These are phyloP conservation scores for Halcyon malimbica DNA, from an alignment of 2,113 vertebrate species.

Conservation along the genomic window DNA sequence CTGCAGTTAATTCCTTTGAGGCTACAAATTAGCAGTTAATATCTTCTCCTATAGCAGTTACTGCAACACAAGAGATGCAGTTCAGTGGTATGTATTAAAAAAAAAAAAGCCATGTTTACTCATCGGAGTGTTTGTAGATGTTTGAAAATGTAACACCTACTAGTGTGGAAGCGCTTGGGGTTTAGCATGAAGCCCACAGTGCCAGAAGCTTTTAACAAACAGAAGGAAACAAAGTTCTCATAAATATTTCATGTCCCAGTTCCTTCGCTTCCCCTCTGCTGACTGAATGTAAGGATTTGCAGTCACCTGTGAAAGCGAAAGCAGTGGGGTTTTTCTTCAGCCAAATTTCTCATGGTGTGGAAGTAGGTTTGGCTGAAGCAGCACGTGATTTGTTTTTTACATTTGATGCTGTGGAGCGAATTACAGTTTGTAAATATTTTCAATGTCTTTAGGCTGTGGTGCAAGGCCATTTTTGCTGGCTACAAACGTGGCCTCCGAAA, in stretches of 20 bases:
- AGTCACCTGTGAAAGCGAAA: not conserved
- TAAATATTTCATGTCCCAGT: not conserved
- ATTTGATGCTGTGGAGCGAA: not conserved
- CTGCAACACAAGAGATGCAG: not conserved
- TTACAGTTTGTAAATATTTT: not conserved
- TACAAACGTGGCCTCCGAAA: conserved; percentile 97
- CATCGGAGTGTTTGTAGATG: not conserved
- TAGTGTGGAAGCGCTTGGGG: not conserved
- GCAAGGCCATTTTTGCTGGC: conserved; percentile 95
- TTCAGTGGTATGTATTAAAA: not conserved
- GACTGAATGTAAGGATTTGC: rapidly evolving
- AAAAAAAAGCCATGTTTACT: not conserved
- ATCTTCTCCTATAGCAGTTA: rapidly evolving
- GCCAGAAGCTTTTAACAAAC: not conserved
- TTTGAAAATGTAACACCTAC: not conserved
- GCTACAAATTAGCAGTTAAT: not conserved
- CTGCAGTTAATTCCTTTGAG: not conserved
- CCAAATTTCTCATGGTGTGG: not conserved
- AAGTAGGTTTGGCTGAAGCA: not conserved
- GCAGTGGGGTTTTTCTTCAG: not conserved
- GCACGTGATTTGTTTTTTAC: rapidly evolving
- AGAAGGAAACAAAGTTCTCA: not conserved
- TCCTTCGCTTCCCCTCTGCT: not conserved
- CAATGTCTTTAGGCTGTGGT: conserved; percentile 86
- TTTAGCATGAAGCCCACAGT: not conserved